Conservation (phyloP, 2,113 vertebrate species). For the Colistium nudipinnis region DNA sequence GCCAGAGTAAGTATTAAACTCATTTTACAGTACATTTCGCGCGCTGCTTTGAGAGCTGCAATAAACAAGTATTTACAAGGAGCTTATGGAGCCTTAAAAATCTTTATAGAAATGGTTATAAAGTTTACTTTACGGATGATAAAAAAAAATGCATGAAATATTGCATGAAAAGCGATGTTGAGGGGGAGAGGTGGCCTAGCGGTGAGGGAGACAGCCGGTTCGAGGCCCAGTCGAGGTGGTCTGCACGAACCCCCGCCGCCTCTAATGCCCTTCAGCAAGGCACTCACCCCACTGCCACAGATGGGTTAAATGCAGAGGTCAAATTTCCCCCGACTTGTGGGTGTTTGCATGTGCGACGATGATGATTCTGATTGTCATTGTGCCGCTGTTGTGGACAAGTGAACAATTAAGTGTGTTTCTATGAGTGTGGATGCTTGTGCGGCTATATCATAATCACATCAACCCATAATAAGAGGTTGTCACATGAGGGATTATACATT, state of each 20-base stretch:
- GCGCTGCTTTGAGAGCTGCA: conserved; percentile 11
- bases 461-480: conserved; percentile 73
- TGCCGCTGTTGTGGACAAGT: conserved; percentile 48
- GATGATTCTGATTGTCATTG: too few relatives aligned
- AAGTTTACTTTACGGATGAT: neutral
- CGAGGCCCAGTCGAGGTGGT: too few relatives aligned
- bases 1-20: conserved; percentile 4
- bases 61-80: conserved; percentile 51
- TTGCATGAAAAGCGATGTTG: conserved; percentile 6
- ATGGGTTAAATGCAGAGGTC: too few relatives aligned
- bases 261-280: too few relatives aligned
- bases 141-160: conserved; percentile 15
- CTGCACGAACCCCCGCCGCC: too few relatives aligned
- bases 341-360: too few relatives aligned
- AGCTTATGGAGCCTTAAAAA: conserved; percentile 39
- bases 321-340: too few relatives aligned
- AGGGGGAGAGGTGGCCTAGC: too few relatives aligned
- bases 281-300: too few relatives aligned
- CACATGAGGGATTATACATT: conserved; percentile 71
- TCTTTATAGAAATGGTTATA: conserved; percentile 34
- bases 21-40: conserved; percentile 1
- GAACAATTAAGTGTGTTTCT: conserved; percentile 52
- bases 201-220: too few relatives aligned
- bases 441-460: conserved; percentile 75
- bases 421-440: conserved; percentile 46